phyloP scores from a whole-genome alignment of 2,888 invertebrate genomes.

The Ormyrus pomaceus region DNA sequence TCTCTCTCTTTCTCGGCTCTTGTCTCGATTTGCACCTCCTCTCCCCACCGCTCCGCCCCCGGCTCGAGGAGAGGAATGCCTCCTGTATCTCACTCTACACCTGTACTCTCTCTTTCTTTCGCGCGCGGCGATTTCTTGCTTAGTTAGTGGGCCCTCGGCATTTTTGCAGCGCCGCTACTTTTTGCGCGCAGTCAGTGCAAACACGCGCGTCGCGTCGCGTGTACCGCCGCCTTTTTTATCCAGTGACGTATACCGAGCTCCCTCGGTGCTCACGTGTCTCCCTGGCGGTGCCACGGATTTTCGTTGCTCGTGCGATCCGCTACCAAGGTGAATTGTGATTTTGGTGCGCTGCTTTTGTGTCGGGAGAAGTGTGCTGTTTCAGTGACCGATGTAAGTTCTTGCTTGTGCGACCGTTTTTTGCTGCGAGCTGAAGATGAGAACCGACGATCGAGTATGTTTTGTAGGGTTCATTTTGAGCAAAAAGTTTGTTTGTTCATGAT shows the following conservation, averaged over 20 bases:
- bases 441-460: neutral
- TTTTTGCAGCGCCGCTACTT: too few species aligned
- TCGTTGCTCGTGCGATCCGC: too few species aligned
- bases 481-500: neutral
- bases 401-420: conserved; percentile 4
- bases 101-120: conserved; percentile 52
- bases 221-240: too few species aligned
- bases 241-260: neutral
- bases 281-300: too few species aligned
- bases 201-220: too few species aligned
- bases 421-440: neutral
- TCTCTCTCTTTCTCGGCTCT: conserved; percentile 25
- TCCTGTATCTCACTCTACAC: neutral
- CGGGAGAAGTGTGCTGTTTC: neutral
- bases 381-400: conserved; percentile 28
- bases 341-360: too few species aligned
- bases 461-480: neutral
- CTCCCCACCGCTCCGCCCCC: neutral
- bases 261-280: conserved; percentile 48
- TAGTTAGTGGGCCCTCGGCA: too few species aligned
- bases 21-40: neutral
- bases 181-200: neutral
- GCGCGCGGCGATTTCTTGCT: neutral
- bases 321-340: too few species aligned
- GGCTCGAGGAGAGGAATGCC: neutral